Evolutionary conservation across 2,113 vertebrate species (phyloP).

Genomic region (Eupsittula cactorum): DNA sequence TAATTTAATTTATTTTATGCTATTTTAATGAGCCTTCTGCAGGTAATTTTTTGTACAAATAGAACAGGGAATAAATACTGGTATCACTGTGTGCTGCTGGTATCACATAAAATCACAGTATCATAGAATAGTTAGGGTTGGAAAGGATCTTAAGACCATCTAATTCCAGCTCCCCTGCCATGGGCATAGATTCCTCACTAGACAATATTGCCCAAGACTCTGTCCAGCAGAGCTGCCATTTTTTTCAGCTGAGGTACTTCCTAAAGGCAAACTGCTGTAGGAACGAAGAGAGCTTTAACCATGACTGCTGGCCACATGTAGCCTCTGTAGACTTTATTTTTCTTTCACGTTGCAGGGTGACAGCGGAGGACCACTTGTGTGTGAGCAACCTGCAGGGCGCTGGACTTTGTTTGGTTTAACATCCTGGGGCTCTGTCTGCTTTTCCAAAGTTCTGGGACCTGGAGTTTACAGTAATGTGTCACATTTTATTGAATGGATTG

Average conservation of each 20-base stretch:
- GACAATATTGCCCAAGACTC: not conserved
- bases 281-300: not conserved
- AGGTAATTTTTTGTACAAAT: not conserved
- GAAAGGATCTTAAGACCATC: not conserved
- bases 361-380: slow-evolving; percentile 92
- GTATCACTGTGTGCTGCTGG: not conserved
- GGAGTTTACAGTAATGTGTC: slow-evolving; percentile 93
- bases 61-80: not conserved
- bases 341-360: slow-evolving; percentile 77
- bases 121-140: not conserved
- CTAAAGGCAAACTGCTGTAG: not conserved
- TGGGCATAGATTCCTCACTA: not conserved
- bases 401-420: slow-evolving; percentile 93
- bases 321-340: not conserved
- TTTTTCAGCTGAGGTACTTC: not conserved
- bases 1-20: not conserved
- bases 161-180: not conserved
- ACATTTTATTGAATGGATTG: slow-evolving; percentile 90
- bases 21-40: not conserved
- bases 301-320: accelerated
- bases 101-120: not conserved
- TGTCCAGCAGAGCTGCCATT: not conserved
- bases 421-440: slow-evolving; percentile 92
- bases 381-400: slow-evolving; percentile 77
- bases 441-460: slow-evolving; percentile 89